A percentile compares a stretch with the other conserved stretches of the same genome.
phyloP scores from a whole-genome alignment of 2,888 invertebrate genomes.

The Orchesellides sinensis region DNA sequence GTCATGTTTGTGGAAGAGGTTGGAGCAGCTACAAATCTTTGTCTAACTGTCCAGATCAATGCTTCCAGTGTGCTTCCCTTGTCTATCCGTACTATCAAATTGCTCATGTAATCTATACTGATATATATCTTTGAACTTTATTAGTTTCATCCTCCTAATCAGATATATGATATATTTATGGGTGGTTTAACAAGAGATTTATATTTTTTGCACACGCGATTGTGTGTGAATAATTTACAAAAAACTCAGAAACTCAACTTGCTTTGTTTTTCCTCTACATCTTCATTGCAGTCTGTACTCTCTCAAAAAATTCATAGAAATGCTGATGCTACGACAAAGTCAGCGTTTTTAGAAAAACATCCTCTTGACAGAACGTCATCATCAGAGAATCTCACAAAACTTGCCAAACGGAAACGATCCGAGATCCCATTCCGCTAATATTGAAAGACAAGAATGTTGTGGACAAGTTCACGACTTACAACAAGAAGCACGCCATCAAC shows the following conservation, averaged over 20 bases:
- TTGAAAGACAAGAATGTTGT: too few relatives aligned
- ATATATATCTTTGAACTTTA: neutral
- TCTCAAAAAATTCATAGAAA: conserved; percentile 58
- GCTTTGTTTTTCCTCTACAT: neutral
- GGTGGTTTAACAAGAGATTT: conserved; percentile 3
- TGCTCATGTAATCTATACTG: conserved; percentile 47
- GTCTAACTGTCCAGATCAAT: conserved; percentile 63
- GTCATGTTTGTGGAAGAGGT: conserved; percentile 58
- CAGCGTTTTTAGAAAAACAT: conserved; percentile 25
- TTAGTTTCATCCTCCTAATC: too few relatives aligned
- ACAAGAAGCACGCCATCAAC: neutral
- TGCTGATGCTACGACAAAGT: neutral
- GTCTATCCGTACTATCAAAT: conserved; percentile 66
- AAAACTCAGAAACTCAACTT: neutral
- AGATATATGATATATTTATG: too few relatives aligned
- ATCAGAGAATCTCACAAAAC: too few relatives aligned
- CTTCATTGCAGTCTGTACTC: conserved; percentile 33
- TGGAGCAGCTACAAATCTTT: conserved; percentile 60
- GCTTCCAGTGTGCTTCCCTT: conserved; percentile 55
- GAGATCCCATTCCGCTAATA: too few relatives aligned
- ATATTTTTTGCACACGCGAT: conserved; percentile 19
- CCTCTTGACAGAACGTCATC: neutral
- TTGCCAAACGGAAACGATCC: too few relatives aligned
- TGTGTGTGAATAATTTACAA: neutral
- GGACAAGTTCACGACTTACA: neutral